Percentiles rank a stretch among this genome's conserved stretches.
Evolutionary conservation across 1,140 invertebrate genomes (phyloP).

Genomic region (Callitettix versicolor): DNA sequence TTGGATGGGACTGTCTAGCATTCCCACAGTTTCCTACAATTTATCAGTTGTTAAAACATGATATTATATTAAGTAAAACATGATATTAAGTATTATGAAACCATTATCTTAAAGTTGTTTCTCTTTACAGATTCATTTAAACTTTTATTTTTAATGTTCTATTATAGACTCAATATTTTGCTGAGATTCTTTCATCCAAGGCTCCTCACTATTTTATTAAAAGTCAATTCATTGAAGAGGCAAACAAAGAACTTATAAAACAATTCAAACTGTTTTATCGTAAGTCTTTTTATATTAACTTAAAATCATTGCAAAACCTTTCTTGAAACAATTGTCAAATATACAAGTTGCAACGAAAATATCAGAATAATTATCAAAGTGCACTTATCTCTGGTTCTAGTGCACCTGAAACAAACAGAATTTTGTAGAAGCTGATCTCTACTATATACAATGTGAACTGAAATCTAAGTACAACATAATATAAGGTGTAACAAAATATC

Average conservation of each 20-base stretch:
- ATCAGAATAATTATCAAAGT: too few relatives aligned
- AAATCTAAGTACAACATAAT: too few relatives aligned
- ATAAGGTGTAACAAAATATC: too few relatives aligned
- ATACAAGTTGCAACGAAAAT: too few relatives aligned
- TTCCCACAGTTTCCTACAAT: not conserved
- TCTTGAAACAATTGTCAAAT: too few relatives aligned
- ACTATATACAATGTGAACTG: too few relatives aligned
- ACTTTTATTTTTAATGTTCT: not conserved
- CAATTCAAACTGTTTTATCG: constrained; percentile 1
- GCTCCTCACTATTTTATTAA: not conserved
- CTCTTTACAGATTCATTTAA: not conserved
- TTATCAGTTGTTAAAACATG: not conserved
- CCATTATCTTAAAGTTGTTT: not conserved
- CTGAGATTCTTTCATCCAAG: not conserved
- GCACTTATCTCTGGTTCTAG: too few relatives aligned
- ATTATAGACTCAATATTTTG: constrained; percentile 11
- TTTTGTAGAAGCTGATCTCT: too few relatives aligned
- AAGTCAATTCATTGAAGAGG: not conserved
- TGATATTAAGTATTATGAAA: not conserved
- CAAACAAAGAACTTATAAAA: not conserved
- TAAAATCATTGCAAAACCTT: too few relatives aligned
- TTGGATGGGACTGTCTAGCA: not conserved
- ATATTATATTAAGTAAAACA: not conserved
- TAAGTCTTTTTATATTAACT: not conserved
- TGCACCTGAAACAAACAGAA: too few relatives aligned